A percentile compares a stretch with the other conserved stretches of the same genome.
Conservation (phyloP, 2,797 vertebrate genomes). For the Chromis chromis region DNA sequence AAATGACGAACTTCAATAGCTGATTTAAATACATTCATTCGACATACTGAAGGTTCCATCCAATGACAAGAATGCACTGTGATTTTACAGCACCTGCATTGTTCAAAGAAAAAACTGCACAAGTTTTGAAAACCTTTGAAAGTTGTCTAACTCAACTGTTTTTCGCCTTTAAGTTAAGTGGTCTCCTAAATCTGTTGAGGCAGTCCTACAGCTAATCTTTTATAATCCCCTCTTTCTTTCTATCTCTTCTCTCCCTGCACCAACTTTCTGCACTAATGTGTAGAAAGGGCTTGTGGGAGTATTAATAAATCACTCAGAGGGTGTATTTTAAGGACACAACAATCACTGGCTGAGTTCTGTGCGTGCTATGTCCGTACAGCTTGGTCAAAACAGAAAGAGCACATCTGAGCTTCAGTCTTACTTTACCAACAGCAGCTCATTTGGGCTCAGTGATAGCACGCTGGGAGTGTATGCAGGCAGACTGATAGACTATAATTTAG, state of each 20-base stretch:
- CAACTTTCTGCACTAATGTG: conserved; percentile 35
- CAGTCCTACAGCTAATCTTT: conserved; percentile 55
- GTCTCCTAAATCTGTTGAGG: conserved; percentile 48
- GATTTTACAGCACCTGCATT: neutral
- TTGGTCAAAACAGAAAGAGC: conserved; percentile 38
- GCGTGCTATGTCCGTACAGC: conserved; percentile 27
- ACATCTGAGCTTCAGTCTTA: conserved; percentile 3
- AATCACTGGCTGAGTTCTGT: conserved; percentile 45
- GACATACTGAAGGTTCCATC: neutral
- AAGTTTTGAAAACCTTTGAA: conserved; percentile 24
- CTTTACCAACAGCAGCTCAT: conserved; percentile 29
- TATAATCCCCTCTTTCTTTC: conserved; percentile 55
- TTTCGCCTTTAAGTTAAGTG: conserved; percentile 44
- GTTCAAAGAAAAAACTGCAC: conserved; percentile 3
- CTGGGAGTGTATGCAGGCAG: conserved; percentile 21
- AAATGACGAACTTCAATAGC: neutral
- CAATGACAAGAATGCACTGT: neutral
- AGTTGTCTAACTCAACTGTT: conserved; percentile 32
- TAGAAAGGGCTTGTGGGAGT: conserved; percentile 46
- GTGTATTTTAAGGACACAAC: conserved; percentile 59
- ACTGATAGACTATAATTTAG: conserved; percentile 4
- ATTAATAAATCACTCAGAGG: conserved; percentile 58
- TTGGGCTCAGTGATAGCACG: conserved; percentile 12
- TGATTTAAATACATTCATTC: neutral
- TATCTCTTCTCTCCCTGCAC: conserved; percentile 40